Conservation (phyloP, 1,140 invertebrate genomes). For the Steinernema khuongi region DNA sequence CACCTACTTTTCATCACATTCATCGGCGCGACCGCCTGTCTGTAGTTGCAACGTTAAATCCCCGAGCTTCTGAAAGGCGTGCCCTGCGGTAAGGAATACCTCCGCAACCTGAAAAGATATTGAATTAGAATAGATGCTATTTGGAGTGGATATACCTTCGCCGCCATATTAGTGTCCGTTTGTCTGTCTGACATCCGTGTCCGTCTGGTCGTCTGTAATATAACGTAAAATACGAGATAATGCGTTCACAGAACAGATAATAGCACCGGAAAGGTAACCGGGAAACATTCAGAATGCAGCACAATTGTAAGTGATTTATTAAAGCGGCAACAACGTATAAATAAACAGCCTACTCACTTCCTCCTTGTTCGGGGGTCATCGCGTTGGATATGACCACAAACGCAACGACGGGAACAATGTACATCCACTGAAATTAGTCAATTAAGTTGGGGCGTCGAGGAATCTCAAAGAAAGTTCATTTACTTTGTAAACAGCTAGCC, state of each 20-base stretch:
- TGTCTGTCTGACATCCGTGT: background rate
- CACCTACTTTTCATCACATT: conserved; percentile 21
- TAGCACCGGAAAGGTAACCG: background rate
- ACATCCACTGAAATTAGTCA: conserved; percentile 54
- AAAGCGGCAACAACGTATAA: conserved; percentile 11
- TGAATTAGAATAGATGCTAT: background rate
- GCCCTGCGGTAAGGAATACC: conserved; percentile 49
- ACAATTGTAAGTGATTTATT: conserved; percentile 6
- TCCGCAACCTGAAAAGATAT: conserved; percentile 45
- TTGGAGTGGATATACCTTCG: background rate
- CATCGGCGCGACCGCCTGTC: conserved; percentile 9
- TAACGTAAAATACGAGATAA: background rate
- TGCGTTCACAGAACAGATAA: background rate
- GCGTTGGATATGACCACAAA: conserved; percentile 48
- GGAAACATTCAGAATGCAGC: conserved; percentile 8
- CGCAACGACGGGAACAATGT: conserved; percentile 57
- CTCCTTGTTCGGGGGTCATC: conserved; percentile 34
- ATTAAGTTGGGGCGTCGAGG: conserved; percentile 10
- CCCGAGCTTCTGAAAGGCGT: conserved; percentile 48
- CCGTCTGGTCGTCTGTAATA: background rate
- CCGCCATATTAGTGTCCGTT: conserved; percentile 4
- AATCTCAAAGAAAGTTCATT: background rate
- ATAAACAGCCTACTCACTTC: conserved; percentile 2
- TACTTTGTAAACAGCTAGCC: background rate
- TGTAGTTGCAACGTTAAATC: conserved; percentile 46